Evolutionary conservation across 2,113 vertebrate genomes (phyloP).

Genomic region (Gallinago undulata): DNA sequence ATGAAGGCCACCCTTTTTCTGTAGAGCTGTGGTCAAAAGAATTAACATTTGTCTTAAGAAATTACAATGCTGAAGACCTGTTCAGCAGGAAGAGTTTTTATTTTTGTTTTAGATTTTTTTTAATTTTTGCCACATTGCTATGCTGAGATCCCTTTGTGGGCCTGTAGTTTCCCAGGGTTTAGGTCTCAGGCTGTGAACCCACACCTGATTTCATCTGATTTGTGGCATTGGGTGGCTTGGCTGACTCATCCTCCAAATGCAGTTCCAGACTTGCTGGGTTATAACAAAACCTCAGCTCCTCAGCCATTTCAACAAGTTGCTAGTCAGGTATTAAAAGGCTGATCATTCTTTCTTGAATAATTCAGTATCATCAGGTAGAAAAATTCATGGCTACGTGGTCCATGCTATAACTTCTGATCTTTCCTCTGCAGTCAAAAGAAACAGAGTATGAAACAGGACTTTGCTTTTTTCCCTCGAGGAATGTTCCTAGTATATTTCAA

Average conservation of each 20-base stretch:
- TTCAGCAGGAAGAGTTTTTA: not conserved
- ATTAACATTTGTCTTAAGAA: not conserved
- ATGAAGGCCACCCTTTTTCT: not conserved
- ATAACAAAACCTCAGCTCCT: not conserved
- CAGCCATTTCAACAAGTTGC: conserved; percentile 28
- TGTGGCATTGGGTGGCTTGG: not conserved
- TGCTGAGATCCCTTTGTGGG: not conserved
- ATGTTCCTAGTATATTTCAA: not conserved
- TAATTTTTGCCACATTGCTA: not conserved
- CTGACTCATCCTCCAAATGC: conserved; percentile 17
- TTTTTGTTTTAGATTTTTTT: not conserved
- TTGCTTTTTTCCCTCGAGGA: not conserved
- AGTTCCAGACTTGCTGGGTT: conserved; percentile 23
- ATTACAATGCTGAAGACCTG: not conserved
- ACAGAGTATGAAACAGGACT: not conserved
- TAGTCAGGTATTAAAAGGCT: conserved; percentile 11
- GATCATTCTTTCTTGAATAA: not conserved
- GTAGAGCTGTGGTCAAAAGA: not conserved
- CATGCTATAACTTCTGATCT: not conserved
- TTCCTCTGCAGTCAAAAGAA: not conserved
- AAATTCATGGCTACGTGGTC: not conserved
- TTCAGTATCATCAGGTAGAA: not conserved
- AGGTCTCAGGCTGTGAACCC: not conserved
- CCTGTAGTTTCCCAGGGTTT: not conserved
- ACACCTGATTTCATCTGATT: not conserved